Evolutionary conservation across 2,113 vertebrate genomes (phyloP).

Genomic region (Catharus minimus): DNA sequence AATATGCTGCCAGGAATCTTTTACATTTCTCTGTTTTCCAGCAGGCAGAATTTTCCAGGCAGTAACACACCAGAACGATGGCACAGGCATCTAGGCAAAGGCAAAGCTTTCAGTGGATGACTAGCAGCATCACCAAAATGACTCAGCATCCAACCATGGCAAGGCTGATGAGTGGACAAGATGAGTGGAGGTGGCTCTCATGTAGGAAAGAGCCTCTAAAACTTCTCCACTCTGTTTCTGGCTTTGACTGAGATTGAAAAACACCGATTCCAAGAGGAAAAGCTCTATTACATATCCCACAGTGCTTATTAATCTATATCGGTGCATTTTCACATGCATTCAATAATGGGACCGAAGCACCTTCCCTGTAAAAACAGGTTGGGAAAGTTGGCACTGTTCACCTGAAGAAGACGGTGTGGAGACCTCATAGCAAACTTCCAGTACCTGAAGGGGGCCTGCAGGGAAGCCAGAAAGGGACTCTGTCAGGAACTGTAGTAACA

Average conservation of each 20-base stretch:
- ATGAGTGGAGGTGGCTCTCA: rapidly evolving
- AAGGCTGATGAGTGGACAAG: too few relatives aligned
- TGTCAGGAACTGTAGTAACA: background rate
- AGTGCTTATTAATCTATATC: background rate
- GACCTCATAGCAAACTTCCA: background rate
- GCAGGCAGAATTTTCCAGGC: background rate
- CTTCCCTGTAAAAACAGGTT: background rate
- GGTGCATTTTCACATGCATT: background rate
- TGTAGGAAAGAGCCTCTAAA: background rate
- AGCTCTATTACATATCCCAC: background rate
- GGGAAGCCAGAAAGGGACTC: background rate
- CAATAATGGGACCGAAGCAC: background rate
- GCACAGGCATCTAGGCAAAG: background rate
- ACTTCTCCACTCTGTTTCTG: background rate
- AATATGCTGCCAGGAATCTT: background rate
- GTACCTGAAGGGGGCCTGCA: background rate
- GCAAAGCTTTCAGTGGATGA: background rate
- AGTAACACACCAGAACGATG: background rate
- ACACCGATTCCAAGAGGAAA: background rate
- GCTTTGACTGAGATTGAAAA: background rate
- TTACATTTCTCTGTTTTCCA: background rate
- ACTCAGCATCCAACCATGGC: background rate
- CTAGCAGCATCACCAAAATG: rapidly evolving
- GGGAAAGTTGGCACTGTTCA: background rate
- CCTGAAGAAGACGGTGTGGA: background rate